Conservation (phyloP, 2,797 vertebrate genomes). For the Pantherophis vulpinus region DNA sequence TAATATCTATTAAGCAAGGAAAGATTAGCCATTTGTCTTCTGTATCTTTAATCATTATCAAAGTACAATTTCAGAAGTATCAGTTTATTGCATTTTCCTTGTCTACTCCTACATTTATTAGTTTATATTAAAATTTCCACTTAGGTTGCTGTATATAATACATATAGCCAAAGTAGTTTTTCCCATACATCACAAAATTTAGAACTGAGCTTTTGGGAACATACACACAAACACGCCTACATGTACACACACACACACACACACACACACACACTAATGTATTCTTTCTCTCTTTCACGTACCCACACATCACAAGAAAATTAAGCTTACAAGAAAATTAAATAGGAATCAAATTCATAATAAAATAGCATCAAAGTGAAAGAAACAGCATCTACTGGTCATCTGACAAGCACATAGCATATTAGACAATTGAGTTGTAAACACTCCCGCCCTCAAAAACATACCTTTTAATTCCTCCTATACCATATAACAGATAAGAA, state of each 20-base stretch:
- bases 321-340: not conserved
- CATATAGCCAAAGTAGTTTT: not conserved
- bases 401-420: not conserved
- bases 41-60: not conserved
- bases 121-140: not conserved
- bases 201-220: not conserved
- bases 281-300: not conserved
- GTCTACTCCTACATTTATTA: not conserved
- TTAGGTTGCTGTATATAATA: not conserved
- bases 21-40: not conserved
- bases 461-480: not conserved
- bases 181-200: not conserved
- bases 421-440: not conserved
- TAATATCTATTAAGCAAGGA: not conserved
- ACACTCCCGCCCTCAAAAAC: not conserved
- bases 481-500: not conserved
- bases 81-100: not conserved
- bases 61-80: not conserved
- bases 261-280: not conserved
- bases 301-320: not conserved
- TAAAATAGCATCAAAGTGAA: not conserved
- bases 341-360: not conserved
- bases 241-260: not conserved
- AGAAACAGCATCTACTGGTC: not conserved
- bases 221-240: no score